phyloP scores from a whole-genome alignment of 2,113 vertebrate genomes.

The Callorhinus ursinus region DNA sequence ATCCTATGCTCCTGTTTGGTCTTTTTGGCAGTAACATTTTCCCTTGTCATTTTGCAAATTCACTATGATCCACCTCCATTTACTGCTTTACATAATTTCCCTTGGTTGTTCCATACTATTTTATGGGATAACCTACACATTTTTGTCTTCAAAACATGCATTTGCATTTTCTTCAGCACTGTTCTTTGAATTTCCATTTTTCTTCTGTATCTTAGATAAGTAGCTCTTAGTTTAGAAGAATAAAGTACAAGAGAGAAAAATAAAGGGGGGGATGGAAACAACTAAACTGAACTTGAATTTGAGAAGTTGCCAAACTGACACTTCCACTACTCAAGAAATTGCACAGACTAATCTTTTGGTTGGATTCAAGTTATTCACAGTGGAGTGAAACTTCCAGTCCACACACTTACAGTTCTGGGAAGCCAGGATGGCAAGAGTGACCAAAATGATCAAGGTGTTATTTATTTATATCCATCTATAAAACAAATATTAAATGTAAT shows the following conservation, averaged over 20 bases:
- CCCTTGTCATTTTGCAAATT: not conserved
- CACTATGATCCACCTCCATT: not conserved
- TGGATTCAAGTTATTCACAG: not conserved
- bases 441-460: not conserved
- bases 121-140: not conserved
- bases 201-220: not conserved
- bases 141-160: not conserved
- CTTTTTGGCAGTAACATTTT: not conserved
- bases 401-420: not conserved
- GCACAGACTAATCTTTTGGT: not conserved
- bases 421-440: not conserved
- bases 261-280: not conserved
- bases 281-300: not conserved
- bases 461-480: not conserved
- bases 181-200: not conserved
- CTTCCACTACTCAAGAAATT: not conserved
- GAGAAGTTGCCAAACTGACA: not conserved
- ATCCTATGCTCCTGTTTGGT: not conserved
- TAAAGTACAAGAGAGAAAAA: accelerated
- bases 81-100: not conserved
- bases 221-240: not conserved
- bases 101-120: not conserved
- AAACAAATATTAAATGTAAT: constrained; percentile 1
- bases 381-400: not conserved
- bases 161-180: not conserved